Base-by-base conservation (phyloP, 2,888 invertebrate species). In the Drosophila anomalipes region DNA sequence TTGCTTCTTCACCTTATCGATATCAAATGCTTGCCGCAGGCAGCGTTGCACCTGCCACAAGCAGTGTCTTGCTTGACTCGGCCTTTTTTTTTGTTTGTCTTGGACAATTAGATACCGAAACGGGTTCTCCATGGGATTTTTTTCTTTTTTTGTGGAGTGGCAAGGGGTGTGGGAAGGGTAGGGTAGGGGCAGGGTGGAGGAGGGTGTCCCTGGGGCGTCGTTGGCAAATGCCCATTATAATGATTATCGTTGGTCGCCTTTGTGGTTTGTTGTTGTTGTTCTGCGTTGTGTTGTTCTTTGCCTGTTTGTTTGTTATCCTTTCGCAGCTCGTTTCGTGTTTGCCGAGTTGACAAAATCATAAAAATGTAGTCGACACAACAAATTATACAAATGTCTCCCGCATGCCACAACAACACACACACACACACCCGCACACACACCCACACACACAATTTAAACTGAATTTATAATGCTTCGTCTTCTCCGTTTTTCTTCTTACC, bases 311-410 rank as follows among this genome's bases (percentile, higher is more conserved):
- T 67, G 63, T 77, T 83, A 77, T 79, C 80, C 90, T 86, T 86
- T 90, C 44, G 75, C 85, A 89, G 89, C 89, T 87, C 87, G 79
- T 85, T 87, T 79, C 52, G 60, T 73, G 73, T 68, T 73, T 66
- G 90, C 81, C 72, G 89, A 86, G 81, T 86, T 90, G 87, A 86
- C 86, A 86, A 89, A 86, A 86, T 86, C 86, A 90, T 86, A 90
- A 86, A 86, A 90, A 89, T 81, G 79, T 83, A 82, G 76, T 68
- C 80, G 68, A 79, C 74, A 81, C 87, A 86, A 88, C 90, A 90
- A 86, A 89, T 89, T 90, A 90, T 90, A 86, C 86, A 86, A 86
- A 86, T 89, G 86, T 88, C 81, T 88, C 77, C 79, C 82, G 62
- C 69, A 69, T 79, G 77, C 69, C 63, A 44, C 44, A 60, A n/a